Conservation (phyloP, 1,140 invertebrate species). For the Neodiprion fabricii region DNA sequence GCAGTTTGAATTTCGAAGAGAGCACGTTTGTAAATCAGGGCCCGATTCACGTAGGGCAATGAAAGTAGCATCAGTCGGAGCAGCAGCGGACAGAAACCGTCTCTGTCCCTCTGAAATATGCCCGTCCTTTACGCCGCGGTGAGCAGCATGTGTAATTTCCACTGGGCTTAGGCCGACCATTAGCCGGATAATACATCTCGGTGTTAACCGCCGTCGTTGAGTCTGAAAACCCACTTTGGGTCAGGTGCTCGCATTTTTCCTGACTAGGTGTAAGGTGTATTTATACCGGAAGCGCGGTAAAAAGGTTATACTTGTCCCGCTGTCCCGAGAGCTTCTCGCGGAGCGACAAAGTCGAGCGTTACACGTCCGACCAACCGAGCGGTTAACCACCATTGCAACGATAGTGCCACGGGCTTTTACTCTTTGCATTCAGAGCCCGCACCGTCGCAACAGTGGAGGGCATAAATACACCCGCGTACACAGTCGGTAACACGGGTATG, state of each 20-base stretch:
- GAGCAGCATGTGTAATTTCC: slow-evolving; percentile 7
- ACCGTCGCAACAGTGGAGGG: too few relatives aligned
- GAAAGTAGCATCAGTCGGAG: slow-evolving; percentile 4
- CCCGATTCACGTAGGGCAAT: background rate
- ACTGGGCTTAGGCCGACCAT: background rate
- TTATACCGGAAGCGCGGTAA: background rate
- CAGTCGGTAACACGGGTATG: too few relatives aligned
- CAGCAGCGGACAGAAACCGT: background rate
- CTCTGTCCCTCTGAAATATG: background rate
- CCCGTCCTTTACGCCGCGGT: background rate
- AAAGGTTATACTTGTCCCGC: background rate
- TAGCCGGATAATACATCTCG: too few relatives aligned
- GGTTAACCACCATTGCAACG: background rate
- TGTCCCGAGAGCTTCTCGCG: background rate
- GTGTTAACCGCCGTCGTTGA: too few relatives aligned
- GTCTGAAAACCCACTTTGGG: background rate
- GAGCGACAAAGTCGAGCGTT: background rate
- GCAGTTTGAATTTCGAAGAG: background rate
- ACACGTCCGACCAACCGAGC: background rate
- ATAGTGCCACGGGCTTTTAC: too few relatives aligned
- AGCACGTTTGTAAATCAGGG: background rate
- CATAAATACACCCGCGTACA: too few relatives aligned
- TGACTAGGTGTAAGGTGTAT: background rate
- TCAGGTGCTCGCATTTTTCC: background rate
- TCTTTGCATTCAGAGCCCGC: too few relatives aligned